These are phyloP conservation scores for Orchestia grillus DNA, from an alignment of 1,140 invertebrate species.

Conservation along the genomic window DNA sequence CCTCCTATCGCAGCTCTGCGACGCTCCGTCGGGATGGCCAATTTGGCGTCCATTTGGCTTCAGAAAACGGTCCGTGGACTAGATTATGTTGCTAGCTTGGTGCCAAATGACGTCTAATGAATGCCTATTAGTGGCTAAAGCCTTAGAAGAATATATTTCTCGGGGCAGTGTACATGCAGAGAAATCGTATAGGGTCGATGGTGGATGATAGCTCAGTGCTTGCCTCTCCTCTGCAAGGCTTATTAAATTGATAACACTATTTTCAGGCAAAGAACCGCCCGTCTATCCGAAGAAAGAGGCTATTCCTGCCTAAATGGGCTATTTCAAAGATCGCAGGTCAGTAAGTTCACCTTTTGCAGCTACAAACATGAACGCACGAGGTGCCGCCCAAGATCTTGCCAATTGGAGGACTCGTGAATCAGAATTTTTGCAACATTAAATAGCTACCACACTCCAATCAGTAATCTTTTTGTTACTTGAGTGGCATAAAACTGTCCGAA, in stretches of 20 bases:
- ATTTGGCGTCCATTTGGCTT: constrained; percentile 31
- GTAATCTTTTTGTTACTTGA: not conserved
- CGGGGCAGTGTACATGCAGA: not conserved
- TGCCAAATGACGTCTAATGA: constrained; percentile 48
- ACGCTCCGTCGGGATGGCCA: not conserved
- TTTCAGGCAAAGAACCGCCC: not conserved
- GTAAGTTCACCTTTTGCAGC: not conserved
- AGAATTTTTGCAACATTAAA: not conserved
- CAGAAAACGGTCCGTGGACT: constrained; percentile 39
- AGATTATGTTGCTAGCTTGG: constrained; percentile 53
- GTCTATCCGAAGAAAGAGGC: constrained; percentile 15
- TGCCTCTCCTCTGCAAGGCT: not conserved
- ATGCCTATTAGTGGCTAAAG: constrained; percentile 15
- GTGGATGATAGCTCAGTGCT: not conserved
- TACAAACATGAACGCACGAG: not conserved
- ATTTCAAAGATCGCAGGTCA: not conserved
- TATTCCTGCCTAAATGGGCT: not conserved
- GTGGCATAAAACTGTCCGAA: not conserved
- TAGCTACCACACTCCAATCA: not conserved
- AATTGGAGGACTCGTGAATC: not conserved
- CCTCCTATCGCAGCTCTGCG: not conserved
- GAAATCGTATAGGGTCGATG: not conserved
- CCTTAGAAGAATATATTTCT: constrained; percentile 19
- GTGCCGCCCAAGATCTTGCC: not conserved
- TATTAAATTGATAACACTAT: constrained; percentile 34